These are phyloP conservation scores for Trogon melanurus DNA, from an alignment of 2,113 vertebrate genomes.

Conservation along the genomic window DNA sequence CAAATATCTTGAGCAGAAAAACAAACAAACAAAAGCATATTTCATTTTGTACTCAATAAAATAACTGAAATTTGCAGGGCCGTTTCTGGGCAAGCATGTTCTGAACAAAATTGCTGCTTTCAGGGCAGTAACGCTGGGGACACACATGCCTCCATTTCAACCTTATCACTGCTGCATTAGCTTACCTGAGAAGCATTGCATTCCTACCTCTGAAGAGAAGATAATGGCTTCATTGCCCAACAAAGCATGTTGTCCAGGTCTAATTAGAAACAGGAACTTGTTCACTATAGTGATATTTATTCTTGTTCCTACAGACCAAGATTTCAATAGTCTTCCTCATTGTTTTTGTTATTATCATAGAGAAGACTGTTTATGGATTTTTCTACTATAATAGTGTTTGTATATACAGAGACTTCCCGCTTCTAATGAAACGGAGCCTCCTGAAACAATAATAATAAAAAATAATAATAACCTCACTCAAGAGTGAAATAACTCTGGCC, in stretches of 20 bases:
- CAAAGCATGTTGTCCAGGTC: not conserved
- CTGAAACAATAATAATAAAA: slow-evolving; percentile 21
- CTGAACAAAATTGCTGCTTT: not conserved
- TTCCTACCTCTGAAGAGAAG: slow-evolving; percentile 33
- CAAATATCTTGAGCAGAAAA: not conserved
- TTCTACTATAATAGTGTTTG: slow-evolving; percentile 11
- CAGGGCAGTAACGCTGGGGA: not conserved
- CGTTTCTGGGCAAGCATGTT: not conserved
- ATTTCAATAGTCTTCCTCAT: not conserved
- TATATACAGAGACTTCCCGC: not conserved
- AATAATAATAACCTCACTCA: not conserved
- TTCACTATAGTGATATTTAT: not conserved
- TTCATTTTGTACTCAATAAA: not conserved
- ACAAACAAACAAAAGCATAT: not conserved
- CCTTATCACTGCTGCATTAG: not conserved
- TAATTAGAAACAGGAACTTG: slow-evolving; percentile 43
- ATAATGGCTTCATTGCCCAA: slow-evolving; percentile 25
- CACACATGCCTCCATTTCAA: not conserved
- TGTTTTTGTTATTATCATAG: slow-evolving; percentile 6
- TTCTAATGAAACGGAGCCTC: slow-evolving; percentile 8
- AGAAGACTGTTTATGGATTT: slow-evolving; percentile 27
- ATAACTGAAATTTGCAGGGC: not conserved
- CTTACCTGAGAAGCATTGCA: not conserved
- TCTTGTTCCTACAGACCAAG: not conserved
- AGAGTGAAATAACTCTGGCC: slow-evolving; percentile 12